Percentiles rank a stretch among this genome's conserved stretches.
These are phyloP conservation scores for Platalea minor DNA, from an alignment of 2,797 vertebrate genomes.

Conservation along the genomic window DNA sequence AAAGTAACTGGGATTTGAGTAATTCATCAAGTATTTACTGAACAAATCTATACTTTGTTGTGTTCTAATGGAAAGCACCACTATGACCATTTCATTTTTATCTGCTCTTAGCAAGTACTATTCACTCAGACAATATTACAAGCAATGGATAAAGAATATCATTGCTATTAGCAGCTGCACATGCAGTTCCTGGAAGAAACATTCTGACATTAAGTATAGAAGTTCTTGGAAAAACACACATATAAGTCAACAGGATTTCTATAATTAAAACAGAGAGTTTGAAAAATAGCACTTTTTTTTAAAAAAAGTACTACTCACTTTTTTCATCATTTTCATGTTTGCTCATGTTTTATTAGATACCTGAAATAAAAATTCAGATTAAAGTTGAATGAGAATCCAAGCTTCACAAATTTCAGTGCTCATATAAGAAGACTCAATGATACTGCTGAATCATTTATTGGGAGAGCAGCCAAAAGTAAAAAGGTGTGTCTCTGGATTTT, in stretches of 20 bases:
- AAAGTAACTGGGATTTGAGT: background rate
- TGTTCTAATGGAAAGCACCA: background rate
- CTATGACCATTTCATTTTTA: background rate
- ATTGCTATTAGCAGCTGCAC: background rate
- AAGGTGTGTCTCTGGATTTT: accelerated
- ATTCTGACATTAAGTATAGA: background rate
- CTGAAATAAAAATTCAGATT: background rate
- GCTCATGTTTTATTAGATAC: background rate
- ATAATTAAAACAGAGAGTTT: background rate
- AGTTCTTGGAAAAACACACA: background rate
- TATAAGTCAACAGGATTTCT: background rate
- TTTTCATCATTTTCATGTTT: background rate
- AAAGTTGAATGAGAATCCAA: background rate
- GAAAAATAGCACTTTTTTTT: background rate
- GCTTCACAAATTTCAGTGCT: background rate
- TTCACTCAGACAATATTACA: background rate
- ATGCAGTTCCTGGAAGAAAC: background rate
- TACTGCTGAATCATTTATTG: background rate
- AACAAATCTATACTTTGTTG: background rate
- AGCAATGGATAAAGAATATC: background rate
- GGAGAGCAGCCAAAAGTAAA: background rate
- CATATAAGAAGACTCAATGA: background rate
- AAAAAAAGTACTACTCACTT: background rate
- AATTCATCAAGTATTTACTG: background rate
- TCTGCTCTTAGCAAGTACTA: background rate